Evolutionary conservation across 2,888 invertebrate genomes (phyloP).

Genomic region (Acronicta psi): DNA sequence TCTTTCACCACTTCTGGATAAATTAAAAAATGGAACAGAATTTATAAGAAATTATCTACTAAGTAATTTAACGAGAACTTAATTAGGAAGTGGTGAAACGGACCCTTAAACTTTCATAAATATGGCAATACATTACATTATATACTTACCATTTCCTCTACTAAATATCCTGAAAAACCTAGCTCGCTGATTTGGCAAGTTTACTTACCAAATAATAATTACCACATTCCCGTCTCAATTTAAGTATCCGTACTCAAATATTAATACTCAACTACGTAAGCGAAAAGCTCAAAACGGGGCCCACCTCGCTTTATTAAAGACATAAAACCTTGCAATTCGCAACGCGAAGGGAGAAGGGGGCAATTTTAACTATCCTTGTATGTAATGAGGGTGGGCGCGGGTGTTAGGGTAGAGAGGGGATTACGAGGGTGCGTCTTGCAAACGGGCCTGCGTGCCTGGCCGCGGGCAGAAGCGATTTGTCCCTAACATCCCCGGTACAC

Average conservation of each 20-base stretch:
- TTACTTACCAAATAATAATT: slow-evolving; percentile 1
- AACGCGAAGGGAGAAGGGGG: slow-evolving; percentile 66
- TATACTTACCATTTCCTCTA: too few species aligned
- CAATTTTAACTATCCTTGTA: slow-evolving; percentile 84
- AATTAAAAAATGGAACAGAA: too few species aligned
- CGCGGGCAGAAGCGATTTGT: slow-evolving; percentile 85
- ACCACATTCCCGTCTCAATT: slow-evolving; percentile 6
- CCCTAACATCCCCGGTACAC: slow-evolving; percentile 78
- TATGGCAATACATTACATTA: too few species aligned
- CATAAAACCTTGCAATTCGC: slow-evolving; percentile 80
- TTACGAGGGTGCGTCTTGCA: slow-evolving; percentile 88
- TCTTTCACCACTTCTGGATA: too few species aligned
- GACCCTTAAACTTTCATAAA: too few species aligned
- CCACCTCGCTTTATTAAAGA: slow-evolving; percentile 81
- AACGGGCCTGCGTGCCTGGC: slow-evolving; percentile 84
- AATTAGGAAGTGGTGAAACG: too few species aligned
- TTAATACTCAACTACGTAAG: slow-evolving; percentile 47
- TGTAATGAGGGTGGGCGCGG: slow-evolving; percentile 80
- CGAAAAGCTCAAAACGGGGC: slow-evolving; percentile 57
- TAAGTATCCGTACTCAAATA: slow-evolving; percentile 40
- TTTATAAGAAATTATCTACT: too few species aligned
- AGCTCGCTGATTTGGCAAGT: background rate
- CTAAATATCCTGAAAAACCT: too few species aligned
- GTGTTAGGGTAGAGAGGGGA: slow-evolving; percentile 67
- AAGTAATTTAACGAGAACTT: too few species aligned